Base-by-base conservation (phyloP, 2,797 vertebrate genomes). In the Urosaurus nigricauda region DNA sequence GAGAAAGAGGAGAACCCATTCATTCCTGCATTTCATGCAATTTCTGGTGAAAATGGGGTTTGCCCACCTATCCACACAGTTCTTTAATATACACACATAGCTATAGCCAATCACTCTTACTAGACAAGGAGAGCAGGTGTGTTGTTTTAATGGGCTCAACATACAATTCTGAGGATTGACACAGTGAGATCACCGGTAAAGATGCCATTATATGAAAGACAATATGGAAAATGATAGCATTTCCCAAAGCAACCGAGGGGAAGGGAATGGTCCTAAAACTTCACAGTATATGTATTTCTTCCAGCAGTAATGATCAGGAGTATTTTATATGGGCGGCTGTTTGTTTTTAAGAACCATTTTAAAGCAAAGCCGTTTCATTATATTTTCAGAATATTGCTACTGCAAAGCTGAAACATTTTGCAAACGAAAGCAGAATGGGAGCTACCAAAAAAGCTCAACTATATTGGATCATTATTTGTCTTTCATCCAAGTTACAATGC, bases 341-440 rank as follows among this genome's bases (percentile, higher is more conserved):
- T 89, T 87, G 81, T 91, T 94, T 96, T 90, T 86, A 87, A 81
- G 91, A 93, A 90, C 92, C 82, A 87, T 90, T 87, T 91, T 85
- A 94, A 19, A 40, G 90, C 85, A 80, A 79, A 95, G 91, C 89
- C 88, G 88, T 92, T 94, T 91, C 81, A 81, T 84, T 95, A 40
- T n/a, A 85, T 89, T 94, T 91, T 92, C 87, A 92, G 90, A 88
- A 92, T 87, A 83, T 87, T 92, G 75, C 87, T 92, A 92, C 93
- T 92, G 93, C 68, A 87, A 79, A 92, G 94, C 83, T 78, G 91
- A 96, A 95, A 93, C 43, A 88, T 32, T 90, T 92, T 95, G 84
- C 89, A 94, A 96, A 94, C n/a, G 86, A 94, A 60, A 89, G 88
- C 90, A 93, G 88, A 91, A 93, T 92, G 92, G 92, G 93, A 93